Base-by-base conservation (phyloP, 1,140 invertebrate species). In the Drosophila arizonae region DNA sequence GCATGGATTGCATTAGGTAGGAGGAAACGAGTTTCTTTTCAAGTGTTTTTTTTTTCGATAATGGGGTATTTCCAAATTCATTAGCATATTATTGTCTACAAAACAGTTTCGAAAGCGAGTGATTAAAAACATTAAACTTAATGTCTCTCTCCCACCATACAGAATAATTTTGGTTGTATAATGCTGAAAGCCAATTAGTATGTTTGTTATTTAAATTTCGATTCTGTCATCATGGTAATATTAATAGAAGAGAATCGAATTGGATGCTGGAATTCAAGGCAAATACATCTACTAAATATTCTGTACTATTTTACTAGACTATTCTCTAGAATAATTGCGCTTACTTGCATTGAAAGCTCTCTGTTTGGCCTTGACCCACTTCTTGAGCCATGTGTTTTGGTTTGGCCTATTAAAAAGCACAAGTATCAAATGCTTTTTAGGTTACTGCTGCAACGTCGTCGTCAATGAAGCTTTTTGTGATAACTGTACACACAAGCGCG, bases 341-440 rank as follows among this genome's bases (percentile, higher is more conserved):
- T 39, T 66, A 48, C 17, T 39, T 45, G 28, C 57, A 10, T 21
- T 3, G 54, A 75, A 68, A 77, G 74, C 55, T 86, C 50, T 73
- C 71, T 45, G 33, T 36, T 69, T 86, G 82, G 82, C 82, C 82
- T 86, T 86, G 82, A 86, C 82, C 82, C 62, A 86, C 64, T 87
- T 86, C 33, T 39, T 39, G 63, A 65, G 39, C 57, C 60, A 28
- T 72, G 54, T 56, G 67, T 67, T 61, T 24, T 64, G 55, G 46
- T 45, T 50, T 52, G 64, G 57, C 63, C 70, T 24, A 60, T 74
- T 46, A 46, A 60, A 60, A 80, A 80, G 68, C 78, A 72, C 77
- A 50, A 52, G 41, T 62, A 65, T 60, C 60, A 58, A 69, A 69
- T 70, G 67, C 54, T 64, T 69, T 74, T 69, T 43, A 55, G 57